phyloP scores from a whole-genome alignment of 2,888 invertebrate genomes.

The Allolobophora icterica region DNA sequence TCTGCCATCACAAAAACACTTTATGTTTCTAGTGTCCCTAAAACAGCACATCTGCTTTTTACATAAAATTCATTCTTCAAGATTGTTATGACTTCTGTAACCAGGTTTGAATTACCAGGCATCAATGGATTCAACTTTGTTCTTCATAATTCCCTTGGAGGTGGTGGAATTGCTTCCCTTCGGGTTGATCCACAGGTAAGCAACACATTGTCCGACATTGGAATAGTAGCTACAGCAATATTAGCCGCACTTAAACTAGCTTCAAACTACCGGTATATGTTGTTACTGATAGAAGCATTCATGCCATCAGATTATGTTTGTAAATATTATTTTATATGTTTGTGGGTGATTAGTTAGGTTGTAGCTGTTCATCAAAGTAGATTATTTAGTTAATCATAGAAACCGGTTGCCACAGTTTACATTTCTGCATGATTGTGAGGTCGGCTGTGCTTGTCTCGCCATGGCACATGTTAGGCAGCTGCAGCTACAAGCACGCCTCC shows the following conservation, averaged over 20 bases:
- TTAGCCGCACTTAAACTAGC: not conserved
- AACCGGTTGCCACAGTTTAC: not conserved
- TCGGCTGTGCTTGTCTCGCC: not conserved
- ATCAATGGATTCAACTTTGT: slow-evolving; percentile 67
- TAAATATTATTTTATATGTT: not conserved
- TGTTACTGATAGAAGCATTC: not conserved
- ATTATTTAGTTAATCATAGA: not conserved
- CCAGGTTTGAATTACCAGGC: slow-evolving; percentile 67
- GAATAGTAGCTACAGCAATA: not conserved
- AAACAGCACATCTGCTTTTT: not conserved
- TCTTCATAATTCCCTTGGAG: slow-evolving; percentile 66
- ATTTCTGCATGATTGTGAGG: not conserved
- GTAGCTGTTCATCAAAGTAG: not conserved
- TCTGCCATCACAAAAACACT: not conserved
- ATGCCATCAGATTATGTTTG: not conserved
- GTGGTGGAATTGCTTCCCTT: slow-evolving; percentile 68
- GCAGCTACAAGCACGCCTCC: not conserved
- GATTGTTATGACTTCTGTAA: not conserved
- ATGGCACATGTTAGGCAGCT: not conserved
- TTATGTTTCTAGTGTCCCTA: not conserved
- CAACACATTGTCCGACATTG: not conserved
- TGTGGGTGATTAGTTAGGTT: not conserved
- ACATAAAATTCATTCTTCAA: not conserved
- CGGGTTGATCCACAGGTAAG: slow-evolving; percentile 67
- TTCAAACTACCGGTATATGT: not conserved